Evolutionary conservation across 2,797 vertebrate species (phyloP).

Genomic region (Pithecia hirsuta): DNA sequence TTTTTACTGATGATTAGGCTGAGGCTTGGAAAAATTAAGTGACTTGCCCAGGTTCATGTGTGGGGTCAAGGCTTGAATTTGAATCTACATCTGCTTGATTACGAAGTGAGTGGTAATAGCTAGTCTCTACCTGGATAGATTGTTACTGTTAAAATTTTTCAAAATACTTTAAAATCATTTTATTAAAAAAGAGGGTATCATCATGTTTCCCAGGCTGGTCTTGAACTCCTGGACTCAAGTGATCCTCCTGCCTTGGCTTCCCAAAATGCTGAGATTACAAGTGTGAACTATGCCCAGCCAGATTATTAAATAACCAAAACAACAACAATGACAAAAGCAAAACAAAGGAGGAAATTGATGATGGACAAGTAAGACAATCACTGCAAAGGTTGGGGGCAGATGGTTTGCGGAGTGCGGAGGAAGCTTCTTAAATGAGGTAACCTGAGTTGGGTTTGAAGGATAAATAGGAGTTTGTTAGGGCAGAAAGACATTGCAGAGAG

Average conservation of each 20-base stretch:
- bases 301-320: background rate
- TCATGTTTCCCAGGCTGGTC: too few relatives aligned
- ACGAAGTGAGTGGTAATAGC: background rate
- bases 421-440: background rate
- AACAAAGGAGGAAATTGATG: background rate
- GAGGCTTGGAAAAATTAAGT: background rate
- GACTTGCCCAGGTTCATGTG: background rate
- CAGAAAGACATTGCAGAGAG: background rate
- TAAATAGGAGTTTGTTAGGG: background rate
- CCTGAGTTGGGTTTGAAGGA: background rate
- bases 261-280: too few relatives aligned
- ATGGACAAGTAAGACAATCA: background rate
- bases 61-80: background rate
- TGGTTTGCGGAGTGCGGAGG: background rate
- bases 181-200: too few relatives aligned
- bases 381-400: background rate
- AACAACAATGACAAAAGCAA: background rate
- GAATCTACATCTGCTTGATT: background rate
- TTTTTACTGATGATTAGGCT: background rate
- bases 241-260: too few relatives aligned
- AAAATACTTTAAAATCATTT: too few relatives aligned
- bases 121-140: background rate
- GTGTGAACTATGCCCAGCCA: background rate
- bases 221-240: too few relatives aligned
- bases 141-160: background rate